These are phyloP conservation scores for Hydropsyche tenuis DNA, from an alignment of 1,140 invertebrate species.

Conservation along the genomic window DNA sequence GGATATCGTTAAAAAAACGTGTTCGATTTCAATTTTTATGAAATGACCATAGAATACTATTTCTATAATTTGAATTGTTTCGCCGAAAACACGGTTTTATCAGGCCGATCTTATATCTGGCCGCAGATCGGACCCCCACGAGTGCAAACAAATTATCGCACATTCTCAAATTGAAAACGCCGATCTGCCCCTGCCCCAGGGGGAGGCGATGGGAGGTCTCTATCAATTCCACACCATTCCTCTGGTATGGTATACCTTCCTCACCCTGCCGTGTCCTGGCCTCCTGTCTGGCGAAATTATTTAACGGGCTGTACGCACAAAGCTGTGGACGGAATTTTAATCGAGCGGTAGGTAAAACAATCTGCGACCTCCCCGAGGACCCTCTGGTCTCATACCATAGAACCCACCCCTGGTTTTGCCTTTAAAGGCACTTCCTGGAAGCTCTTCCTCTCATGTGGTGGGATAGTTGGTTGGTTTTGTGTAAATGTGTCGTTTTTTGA, in stretches of 20 bases:
- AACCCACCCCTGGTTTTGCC: neutral
- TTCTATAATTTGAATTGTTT: too few species aligned
- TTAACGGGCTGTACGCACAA: conserved; percentile 49
- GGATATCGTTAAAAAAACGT: too few species aligned
- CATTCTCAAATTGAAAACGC: conserved; percentile 42
- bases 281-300: conserved; percentile 44
- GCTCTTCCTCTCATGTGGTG: too few species aligned
- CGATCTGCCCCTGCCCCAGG: neutral
- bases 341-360: conserved; percentile 49
- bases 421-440: too few species aligned
- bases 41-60: too few species aligned
- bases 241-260: too few species aligned
- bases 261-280: neutral
- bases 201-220: conserved; percentile 4
- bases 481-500: neutral
- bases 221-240: conserved; percentile 3
- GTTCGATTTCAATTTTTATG: too few species aligned
- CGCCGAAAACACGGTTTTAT: too few species aligned
- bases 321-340: conserved; percentile 49
- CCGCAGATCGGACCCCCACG: too few species aligned
- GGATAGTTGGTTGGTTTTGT: neutral
- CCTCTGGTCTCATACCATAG: conserved; percentile 5
- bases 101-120: too few species aligned
- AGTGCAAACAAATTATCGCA: conserved; percentile 33
- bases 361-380: conserved; percentile 43